phyloP scores from a whole-genome alignment of 2,113 vertebrate species.

The Plecotus auritus region DNA sequence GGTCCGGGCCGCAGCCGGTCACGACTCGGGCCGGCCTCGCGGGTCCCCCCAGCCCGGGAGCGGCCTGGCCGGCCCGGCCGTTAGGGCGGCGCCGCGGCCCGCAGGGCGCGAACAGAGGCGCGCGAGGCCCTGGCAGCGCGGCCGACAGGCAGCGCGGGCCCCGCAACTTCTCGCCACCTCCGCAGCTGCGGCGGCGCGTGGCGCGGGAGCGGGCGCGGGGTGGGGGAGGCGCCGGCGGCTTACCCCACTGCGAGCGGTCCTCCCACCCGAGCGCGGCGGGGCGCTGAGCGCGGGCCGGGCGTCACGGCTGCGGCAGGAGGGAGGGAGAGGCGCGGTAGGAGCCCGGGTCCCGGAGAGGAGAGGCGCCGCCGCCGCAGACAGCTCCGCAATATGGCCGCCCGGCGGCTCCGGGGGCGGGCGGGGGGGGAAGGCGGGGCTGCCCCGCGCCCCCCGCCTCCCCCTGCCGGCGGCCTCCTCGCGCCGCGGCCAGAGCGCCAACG shows the following conservation, averaged over 20 bases:
- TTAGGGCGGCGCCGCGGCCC: not conserved
- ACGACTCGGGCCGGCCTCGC: not conserved
- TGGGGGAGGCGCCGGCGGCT: not conserved
- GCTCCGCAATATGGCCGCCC: conserved; percentile 81
- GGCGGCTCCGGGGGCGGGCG: not conserved
- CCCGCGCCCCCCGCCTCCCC: conserved; percentile 52
- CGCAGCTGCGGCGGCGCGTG: not conserved
- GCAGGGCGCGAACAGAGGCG: not conserved
- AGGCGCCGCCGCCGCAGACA: conserved; percentile 71
- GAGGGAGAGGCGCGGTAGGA: not conserved
- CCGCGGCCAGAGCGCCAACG: conserved; percentile 26
- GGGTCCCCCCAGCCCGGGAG: not conserved
- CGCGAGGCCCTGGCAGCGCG: not conserved
- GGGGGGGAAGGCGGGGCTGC: conserved; percentile 56
- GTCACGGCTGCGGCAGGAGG: not conserved
- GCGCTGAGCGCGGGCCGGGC: not conserved
- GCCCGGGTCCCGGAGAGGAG: conserved; percentile 4
- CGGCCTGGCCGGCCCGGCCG: not conserved
- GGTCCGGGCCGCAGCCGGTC: not conserved
- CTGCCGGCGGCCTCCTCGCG: conserved; percentile 51
- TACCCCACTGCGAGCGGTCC: conserved; percentile 27
- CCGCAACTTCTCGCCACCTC: conserved; percentile 52
- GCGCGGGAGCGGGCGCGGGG: not conserved
- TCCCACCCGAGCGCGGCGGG: not conserved
- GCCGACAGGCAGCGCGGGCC: not conserved